Evolutionary conservation across 2,113 vertebrate species (phyloP), one percentile per base, ranked within the genome.

Genomic region (Gasterosteus nipponicus): DNA sequence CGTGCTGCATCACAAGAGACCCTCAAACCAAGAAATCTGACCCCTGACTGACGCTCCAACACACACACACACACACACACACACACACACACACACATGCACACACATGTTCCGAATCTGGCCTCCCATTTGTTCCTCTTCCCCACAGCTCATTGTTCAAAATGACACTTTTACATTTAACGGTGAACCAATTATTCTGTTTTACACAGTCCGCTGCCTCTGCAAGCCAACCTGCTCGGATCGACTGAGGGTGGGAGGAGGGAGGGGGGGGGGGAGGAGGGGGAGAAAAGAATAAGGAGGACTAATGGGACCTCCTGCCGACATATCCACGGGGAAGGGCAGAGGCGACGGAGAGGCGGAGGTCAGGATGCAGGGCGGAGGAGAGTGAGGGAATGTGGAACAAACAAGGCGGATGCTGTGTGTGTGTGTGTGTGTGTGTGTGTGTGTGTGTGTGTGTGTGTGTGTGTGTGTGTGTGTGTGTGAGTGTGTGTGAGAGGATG

Each of bases 131-230:
- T 91, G 91, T 92, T 93, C 92, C 92, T 91, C 89, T 87, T 90
- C 92, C 92, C 80, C 83, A 91, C 92, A 90, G 84, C 92, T 92
- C 92, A 92, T 93, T 93, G 90, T 93, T 93, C 88, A 91, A 93
- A 92, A 93, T 92, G 92, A 92, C 87, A 93, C 87, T 90, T 92
- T 92, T 92, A 92, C 85, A 89, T 90, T 93, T 92, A 92, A 90
- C 73, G 85, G 90, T 86, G 84, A 92, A 91, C 88, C 92, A 92
- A 93, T 92, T 91, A 93, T 93, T 91, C 91, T 88, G 91, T 91
- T 86, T 92, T 92, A 91, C 91, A 92, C 92, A 92, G 87, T 90
- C 86, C 80, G 81, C 88, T 87, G 88, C 87, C 81, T 91, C 89
- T 66, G 85, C 86, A 80, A 87, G 82, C 78, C 86, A 93, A 90